Percentiles rank a stretch among this genome's conserved stretches.
Evolutionary conservation across 2,113 vertebrate genomes (phyloP).

Genomic region (Bubo scandiacus): DNA sequence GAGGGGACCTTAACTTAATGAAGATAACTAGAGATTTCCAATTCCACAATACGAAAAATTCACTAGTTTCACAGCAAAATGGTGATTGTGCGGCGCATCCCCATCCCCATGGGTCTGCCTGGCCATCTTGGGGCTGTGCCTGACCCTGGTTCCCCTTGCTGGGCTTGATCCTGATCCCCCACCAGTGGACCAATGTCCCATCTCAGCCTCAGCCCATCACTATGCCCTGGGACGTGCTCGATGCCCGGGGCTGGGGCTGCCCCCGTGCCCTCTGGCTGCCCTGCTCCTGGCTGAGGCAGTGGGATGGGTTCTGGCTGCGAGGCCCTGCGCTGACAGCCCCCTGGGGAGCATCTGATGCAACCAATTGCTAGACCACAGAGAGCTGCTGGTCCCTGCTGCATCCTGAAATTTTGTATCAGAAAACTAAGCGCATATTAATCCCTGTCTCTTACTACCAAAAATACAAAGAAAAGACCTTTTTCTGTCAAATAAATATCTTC

Average conservation of each 20-base stretch:
- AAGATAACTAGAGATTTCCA: not conserved
- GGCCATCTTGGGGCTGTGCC: not conserved
- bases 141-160: not conserved
- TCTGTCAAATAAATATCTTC: not conserved
- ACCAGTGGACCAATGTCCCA: not conserved
- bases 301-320: not conserved
- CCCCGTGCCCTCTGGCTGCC: rapidly evolving
- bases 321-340: rapidly evolving
- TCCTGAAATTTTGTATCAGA: not conserved
- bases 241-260: rapidly evolving
- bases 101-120: not conserved
- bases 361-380: not conserved
- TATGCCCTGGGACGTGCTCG: too few species aligned
- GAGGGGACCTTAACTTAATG: not conserved
- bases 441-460: not conserved
- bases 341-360: not conserved
- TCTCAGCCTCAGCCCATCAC: rapidly evolving
- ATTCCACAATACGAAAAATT: not conserved
- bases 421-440: not conserved
- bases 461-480: not conserved
- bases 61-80: not conserved
- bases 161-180: not conserved
- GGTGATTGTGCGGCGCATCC: not conserved
- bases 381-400: not conserved
- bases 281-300: not conserved